Conservation (phyloP, 1,140 invertebrate genomes). For the Hyles euphorbiae region DNA sequence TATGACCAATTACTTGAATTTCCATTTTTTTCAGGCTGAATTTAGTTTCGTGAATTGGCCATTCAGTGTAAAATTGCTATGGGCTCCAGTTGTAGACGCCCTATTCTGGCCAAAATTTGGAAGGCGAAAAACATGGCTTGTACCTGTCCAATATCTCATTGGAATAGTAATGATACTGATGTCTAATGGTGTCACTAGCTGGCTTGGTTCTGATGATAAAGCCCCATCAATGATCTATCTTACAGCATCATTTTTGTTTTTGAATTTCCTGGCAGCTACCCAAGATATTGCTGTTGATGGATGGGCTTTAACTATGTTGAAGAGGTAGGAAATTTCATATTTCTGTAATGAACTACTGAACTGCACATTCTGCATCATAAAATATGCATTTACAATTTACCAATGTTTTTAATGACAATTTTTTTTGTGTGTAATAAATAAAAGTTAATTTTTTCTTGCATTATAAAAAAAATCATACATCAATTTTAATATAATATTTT, state of each 20-base stretch:
- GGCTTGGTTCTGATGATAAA: constrained; percentile 81
- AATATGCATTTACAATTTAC: background rate
- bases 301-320: constrained; percentile 99
- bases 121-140: constrained; percentile 97
- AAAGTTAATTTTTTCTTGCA: no score
- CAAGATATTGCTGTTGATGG: constrained; percentile 99
- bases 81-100: constrained; percentile 98
- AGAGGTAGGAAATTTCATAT: constrained; percentile 77
- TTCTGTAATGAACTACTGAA: no score
- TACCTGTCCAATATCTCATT: constrained; percentile 91
- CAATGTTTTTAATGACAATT: background rate
- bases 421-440: background rate
- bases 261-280: constrained; percentile 98
- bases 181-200: constrained; percentile 83
- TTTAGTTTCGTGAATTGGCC: constrained; percentile 99
- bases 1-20: background rate
- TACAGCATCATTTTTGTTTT: constrained; percentile 90
- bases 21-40: constrained; percentile 85
- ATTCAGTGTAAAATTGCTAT: constrained; percentile 97
- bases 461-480: no score
- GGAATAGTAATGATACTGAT: constrained; percentile 91
- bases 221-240: constrained; percentile 88
- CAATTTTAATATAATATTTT: background rate
- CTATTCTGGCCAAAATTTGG: constrained; percentile 90
- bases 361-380: background rate